Base-by-base conservation (phyloP, 2,113 vertebrate genomes). In the Leptobrachium ailaonicum region DNA sequence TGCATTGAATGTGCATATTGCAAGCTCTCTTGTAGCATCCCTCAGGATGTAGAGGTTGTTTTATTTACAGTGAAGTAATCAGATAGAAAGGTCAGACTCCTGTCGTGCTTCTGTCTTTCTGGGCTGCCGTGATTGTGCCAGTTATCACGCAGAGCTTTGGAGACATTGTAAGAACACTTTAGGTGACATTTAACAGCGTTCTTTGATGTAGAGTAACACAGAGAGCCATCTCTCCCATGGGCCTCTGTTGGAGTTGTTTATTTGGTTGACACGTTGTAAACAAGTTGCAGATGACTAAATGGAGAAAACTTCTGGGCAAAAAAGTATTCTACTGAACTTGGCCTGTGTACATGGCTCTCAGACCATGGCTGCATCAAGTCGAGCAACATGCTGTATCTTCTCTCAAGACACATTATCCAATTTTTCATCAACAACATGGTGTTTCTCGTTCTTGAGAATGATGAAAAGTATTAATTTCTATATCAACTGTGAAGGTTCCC, bases 141-240 rank as follows among this genome's bases (percentile, higher is more conserved):
- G 71, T 54, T 32, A 60, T 73, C 78, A 73, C 64, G 71, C 78
- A 14, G 78, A 20, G 76, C 76, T 80, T 64, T 80, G 62, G 78
- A 80, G 74, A 74, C 71, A 80, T 74, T 80, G 71, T 44, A 44
- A 73, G 72, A 50, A 56, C 76, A 63, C 76, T 44, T 32, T 20
- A 71, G 68, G 76, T 78, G 76, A 78, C 76, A 78, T 78, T 78
- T 78, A 78, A 56, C 76, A 71, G 67, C 54, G 9, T 20, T 71
- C 76, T 78, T 71, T 78, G 76, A 78, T 78, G 76, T 78, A 50
- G 53, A 47, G 76, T 47, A 41, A 64, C 45, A 56, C 75, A 76
- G 66, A 58, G 58, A 54, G 63, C 62, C 67, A 32, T 67, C n/a
- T n/a, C 70, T 66, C 67, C 76, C 44, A 66, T 3, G 67, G 20